phyloP scores from a whole-genome alignment of 2,888 invertebrate species.

The Odontothrips loti region DNA sequence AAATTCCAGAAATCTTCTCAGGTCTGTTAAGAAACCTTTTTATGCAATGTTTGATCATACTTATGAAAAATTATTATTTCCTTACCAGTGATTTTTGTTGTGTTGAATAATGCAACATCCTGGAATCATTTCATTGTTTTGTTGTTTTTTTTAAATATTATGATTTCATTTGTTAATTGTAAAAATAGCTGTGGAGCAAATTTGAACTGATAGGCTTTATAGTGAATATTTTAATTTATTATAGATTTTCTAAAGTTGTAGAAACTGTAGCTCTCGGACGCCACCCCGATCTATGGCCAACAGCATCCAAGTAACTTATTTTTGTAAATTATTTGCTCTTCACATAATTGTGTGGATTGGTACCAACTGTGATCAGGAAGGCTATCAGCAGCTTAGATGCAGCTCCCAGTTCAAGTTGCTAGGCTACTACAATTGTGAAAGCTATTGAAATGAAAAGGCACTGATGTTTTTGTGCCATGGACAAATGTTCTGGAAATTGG shows the following conservation, averaged over 20 bases:
- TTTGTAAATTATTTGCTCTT: background rate
- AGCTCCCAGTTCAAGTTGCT: background rate
- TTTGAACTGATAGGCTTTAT: slow-evolving; percentile 26
- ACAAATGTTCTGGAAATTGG: background rate
- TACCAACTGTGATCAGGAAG: background rate
- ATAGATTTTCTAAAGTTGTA: slow-evolving; percentile 14
- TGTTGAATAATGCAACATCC: background rate
- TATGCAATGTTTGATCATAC: background rate
- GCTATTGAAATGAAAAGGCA: background rate
- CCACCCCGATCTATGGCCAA: background rate
- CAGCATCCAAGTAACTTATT: slow-evolving; percentile 19
- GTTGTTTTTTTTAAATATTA: slow-evolving; percentile 10
- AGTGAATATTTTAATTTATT: slow-evolving; percentile 24
- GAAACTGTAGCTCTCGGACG: background rate
- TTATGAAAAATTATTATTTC: background rate
- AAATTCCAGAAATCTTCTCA: background rate
- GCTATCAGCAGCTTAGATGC: background rate
- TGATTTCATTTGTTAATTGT: slow-evolving; percentile 20
- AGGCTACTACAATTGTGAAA: background rate
- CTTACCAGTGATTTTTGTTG: slow-evolving; percentile 9
- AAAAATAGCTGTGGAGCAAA: slow-evolving; percentile 14
- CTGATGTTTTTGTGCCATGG: background rate
- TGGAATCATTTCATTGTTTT: slow-evolving; percentile 21
- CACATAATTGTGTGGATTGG: background rate
- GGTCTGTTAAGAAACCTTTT: background rate